Evolutionary conservation across 92 coral and sea anemone species (phyloP), one percentile per base, ranked within the genome.

Genomic region (Scolanthus callimorphus): DNA sequence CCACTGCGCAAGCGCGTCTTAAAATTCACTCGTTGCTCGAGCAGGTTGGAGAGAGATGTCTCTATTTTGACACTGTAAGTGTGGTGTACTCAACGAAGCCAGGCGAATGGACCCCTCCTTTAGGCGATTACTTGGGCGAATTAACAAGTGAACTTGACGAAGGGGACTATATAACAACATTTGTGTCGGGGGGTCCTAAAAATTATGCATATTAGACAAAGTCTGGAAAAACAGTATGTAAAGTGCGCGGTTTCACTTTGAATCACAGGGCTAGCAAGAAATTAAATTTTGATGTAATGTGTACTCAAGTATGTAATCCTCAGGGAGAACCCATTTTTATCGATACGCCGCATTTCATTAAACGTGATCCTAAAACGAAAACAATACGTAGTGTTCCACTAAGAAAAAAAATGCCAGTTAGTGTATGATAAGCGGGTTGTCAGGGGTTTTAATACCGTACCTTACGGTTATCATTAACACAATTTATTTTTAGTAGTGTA

Each of bases 131-230:
- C 38, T 27, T 60, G 17, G 57, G 84, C 19, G 39, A 70, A n/a
- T 49, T 82, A 23, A 65, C 70, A 1, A 27, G 24, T 2, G 79
- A 63, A n/a, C 28, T 49, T 15, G 63, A 41, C 17, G 44, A 44
- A 6, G 43, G 53, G 0, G 67, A 74, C 6, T 37, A 26, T 4
- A 77, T 77, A 21, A 70, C 67, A 2, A 62, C 79, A 1, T 80
- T 64, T 62, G 73, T 62, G 11, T 80, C 86, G 0, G 79, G 83
- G 27, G 83, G 77, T 1, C 79, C 83, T 0, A 82, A 76, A 41
- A 76, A 57, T 38, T 76, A 76, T 20, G 57, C 67, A 0, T 76
- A 82, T 58, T 27, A 43, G 17, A 46, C 63, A 0, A 37, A 57
- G 49, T 0, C 27, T 51, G 9, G 59, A 48, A 0, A 28, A 34